These are phyloP conservation scores for Phyllotreta striolata DNA, from an alignment of 2,888 invertebrate genomes.

Conservation along the genomic window DNA sequence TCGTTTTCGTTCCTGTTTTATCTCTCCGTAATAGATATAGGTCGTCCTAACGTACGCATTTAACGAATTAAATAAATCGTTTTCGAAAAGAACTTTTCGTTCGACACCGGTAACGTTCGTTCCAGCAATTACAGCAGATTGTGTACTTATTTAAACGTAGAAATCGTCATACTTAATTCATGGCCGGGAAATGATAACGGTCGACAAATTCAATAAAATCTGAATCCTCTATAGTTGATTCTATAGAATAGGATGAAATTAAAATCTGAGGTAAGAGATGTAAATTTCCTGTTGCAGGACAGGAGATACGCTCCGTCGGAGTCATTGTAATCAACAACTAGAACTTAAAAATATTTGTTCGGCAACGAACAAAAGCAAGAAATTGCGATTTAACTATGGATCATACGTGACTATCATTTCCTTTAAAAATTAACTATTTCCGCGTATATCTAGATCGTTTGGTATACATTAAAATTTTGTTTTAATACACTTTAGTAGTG, in stretches of 20 bases:
- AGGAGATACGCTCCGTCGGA: slow-evolving; percentile 59
- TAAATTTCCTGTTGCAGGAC: slow-evolving; percentile 57
- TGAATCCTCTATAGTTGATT: slow-evolving; percentile 22
- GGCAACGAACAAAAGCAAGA: slow-evolving; percentile 48
- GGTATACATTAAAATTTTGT: too few species aligned
- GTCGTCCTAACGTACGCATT: too few species aligned
- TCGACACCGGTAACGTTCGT: slow-evolving; percentile 25
- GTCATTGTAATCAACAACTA: slow-evolving; percentile 57
- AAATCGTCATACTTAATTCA: slow-evolving; percentile 37
- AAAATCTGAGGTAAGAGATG: slow-evolving; percentile 56
- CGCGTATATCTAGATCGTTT: slow-evolving; percentile 14
- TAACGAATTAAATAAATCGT: too few species aligned
- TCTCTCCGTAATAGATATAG: neutral
- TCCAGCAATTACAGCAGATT: slow-evolving; percentile 26
- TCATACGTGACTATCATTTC: slow-evolving; percentile 36
- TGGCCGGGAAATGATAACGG: slow-evolving; percentile 34
- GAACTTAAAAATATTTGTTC: slow-evolving; percentile 47
- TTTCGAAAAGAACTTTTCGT: neutral
- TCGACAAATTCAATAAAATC: slow-evolving; percentile 32
- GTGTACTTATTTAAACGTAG: slow-evolving; percentile 34
- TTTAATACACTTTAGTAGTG: too few species aligned
- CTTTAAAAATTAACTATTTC: slow-evolving; percentile 30
- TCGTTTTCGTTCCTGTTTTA: too few species aligned
- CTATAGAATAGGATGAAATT: slow-evolving; percentile 38
- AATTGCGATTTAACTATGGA: slow-evolving; percentile 47